Evolutionary conservation across 2,797 vertebrate genomes (phyloP), one percentile per base, ranked within the genome.

Genomic region (Bradypodion pumilum): DNA sequence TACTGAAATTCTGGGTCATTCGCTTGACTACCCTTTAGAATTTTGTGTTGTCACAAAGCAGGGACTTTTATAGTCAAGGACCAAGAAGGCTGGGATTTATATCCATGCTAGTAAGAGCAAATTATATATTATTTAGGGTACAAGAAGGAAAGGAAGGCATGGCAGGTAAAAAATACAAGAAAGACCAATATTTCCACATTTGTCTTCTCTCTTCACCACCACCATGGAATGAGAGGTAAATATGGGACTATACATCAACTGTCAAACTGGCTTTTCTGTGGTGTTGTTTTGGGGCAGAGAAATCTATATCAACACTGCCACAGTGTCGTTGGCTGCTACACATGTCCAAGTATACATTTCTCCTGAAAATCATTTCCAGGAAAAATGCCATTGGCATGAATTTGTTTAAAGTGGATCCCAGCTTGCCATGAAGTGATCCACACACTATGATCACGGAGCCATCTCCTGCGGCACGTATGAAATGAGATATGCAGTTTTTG

Each of bases 1-100:
- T 42, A 65, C 80, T 79, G 69, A 91, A 93, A 81, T 91, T 93
- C 91, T 85, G 80, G 92, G 92, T 89, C 89, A 93, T 92, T 93
- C 5, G 82, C 89, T 90, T 87, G 88, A 82, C 89, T 90, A 4
- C 90, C 90, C 91, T 91, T 83, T 90, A 90, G 91, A 92, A 82
- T 74, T 4, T 83, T 62, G 79, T 89, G 85, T n/a, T 89, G 65
- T n/a, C 59, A 46, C 89, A 89, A 94, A 79, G 87, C 81, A 91
- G 88, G 77, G 82, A 49, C 65, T 85, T 79, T 78, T 84, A 44
- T 85, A 82, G 83, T 91, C 62, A 79, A 52, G 81, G 89, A 68
- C 0, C 19, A 80, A 59, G n/a, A 78, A 83, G 56, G 70, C 69
- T 81, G 32, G 9, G 4, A 75, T 76, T 80, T 76, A 60, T 81